Evolutionary conservation across 2,113 vertebrate species (phyloP).

Genomic region (Pterocles orientalis): DNA sequence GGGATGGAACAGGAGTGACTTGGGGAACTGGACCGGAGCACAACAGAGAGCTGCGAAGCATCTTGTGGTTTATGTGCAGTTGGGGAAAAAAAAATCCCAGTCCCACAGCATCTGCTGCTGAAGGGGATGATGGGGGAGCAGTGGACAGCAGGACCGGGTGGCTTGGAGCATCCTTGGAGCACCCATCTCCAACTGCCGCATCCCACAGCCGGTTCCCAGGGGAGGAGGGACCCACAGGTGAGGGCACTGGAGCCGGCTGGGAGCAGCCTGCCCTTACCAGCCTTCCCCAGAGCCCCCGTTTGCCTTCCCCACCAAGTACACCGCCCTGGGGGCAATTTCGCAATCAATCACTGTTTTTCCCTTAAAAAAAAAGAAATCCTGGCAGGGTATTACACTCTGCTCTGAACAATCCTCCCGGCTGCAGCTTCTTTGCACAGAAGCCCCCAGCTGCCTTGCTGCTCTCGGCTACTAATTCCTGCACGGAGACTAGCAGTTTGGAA

Average conservation of each 20-base stretch:
- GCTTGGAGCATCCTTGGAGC: background rate
- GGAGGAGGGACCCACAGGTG: background rate
- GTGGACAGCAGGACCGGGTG: background rate
- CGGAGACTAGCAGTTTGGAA: rapidly evolving
- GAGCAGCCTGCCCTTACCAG: background rate
- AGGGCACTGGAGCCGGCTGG: background rate
- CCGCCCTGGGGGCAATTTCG: rapidly evolving
- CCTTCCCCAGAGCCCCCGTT: background rate
- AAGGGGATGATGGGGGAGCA: background rate
- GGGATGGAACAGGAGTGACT: background rate
- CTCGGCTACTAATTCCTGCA: background rate
- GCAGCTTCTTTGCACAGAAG: background rate
- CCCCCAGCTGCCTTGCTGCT: background rate
- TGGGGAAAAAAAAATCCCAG: background rate
- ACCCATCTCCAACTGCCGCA: background rate
- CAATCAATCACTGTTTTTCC: background rate
- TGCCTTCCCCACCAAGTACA: background rate
- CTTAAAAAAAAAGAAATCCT: background rate
- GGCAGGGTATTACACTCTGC: background rate
- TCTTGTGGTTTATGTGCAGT: background rate
- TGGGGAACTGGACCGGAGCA: background rate
- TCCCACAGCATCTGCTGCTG: background rate
- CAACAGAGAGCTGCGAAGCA: background rate
- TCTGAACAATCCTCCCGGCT: background rate
- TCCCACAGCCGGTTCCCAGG: background rate